Conservation (phyloP, 2,113 vertebrate species). For the Carettochelys insculpta region DNA sequence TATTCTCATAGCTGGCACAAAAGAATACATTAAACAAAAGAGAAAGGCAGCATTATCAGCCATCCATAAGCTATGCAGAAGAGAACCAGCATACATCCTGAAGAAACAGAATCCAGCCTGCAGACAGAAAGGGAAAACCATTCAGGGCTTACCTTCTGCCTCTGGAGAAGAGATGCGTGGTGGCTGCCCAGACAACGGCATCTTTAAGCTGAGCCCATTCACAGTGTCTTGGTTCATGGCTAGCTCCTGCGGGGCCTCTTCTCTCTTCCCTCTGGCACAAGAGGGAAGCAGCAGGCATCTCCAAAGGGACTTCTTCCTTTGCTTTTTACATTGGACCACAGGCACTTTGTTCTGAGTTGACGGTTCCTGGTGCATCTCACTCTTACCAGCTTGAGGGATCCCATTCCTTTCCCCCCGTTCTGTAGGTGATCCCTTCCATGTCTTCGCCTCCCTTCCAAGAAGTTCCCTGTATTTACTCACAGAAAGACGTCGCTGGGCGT, state of each 20-base stretch:
- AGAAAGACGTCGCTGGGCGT: slow-evolving; percentile 29
- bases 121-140: neutral
- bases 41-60: neutral
- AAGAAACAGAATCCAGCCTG: neutral
- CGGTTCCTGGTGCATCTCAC: neutral
- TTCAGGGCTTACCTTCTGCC: neutral
- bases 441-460: slow-evolving; percentile 23
- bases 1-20: neutral
- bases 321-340: neutral
- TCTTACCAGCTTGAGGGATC: neutral
- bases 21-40: neutral
- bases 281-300: neutral
- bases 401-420: neutral
- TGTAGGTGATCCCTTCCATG: neutral
- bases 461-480: neutral
- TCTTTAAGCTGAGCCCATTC: neutral
- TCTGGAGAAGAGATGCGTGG: neutral
- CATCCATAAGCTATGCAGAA: neutral
- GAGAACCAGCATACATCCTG: neutral
- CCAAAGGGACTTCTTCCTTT: slow-evolving; percentile 6
- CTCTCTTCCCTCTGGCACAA: neutral
- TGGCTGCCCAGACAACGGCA: accelerated
- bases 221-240: accelerated
- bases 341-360: neutral
- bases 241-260: accelerated